Evolutionary conservation across 2,113 vertebrate species (phyloP), one percentile per base, ranked within the genome.

Genomic region (Anguilla japonica): DNA sequence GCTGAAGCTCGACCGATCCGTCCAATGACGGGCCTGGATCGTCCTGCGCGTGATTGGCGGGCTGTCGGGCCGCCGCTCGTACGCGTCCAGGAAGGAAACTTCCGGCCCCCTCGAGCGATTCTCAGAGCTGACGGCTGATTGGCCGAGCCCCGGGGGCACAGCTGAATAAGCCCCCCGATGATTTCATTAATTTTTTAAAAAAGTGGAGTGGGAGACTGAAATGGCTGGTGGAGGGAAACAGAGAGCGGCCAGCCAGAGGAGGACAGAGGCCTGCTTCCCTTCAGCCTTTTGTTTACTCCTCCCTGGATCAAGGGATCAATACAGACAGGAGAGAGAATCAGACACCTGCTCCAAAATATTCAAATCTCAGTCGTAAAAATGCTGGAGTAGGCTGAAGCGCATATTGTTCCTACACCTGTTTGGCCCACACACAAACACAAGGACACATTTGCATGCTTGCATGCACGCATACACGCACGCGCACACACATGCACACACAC

Each of bases 11-110:
- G 34, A n/a, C 88, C 89, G 89, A 87, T 88, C 85, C 91, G 91
- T 93, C 89, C 91, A 91, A 90, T 91, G 91, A 89, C 91, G 91
- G 34, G 92, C 92, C 90, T 90, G 89, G 90, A 91, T 91, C 93
- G 86, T 80, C 63, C 41, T 41, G 87, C 26, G 89, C 92, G 91
- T 95, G 94, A 95, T 95, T 95, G 93, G 94, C 94, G 93, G 93
- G 93, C 95, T 94, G 94, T 93, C 93, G 93, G 94, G 92, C 93
- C 92, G 89, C 91, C 91, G 92, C 94, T 95, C 93, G 91, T 95
- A 95, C 94, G 94, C 94, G 95, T 95, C n/a, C 95, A 95, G 93
- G 90, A 92, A 92, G 93, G 92, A 94, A 95, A 95, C 93, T 92
- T 91, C 92, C 93, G 93, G 94, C 43, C 50, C 50, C 50, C 91